Percentiles rank a stretch among this genome's conserved stretches.
phyloP scores from a whole-genome alignment of 2,113 vertebrate genomes.

The Silurus meridionalis region DNA sequence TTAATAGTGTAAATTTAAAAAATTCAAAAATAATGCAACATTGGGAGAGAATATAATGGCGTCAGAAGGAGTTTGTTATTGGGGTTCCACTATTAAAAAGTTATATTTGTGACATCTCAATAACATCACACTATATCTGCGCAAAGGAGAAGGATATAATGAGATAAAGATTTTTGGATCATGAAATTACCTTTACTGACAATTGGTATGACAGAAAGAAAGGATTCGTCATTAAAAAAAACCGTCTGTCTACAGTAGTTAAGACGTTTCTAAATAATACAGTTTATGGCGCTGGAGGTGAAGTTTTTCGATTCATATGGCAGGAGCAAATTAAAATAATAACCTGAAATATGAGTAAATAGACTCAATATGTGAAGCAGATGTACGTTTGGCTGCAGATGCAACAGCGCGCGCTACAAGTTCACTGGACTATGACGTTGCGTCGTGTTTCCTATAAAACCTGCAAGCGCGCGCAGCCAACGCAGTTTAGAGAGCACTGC shows the following conservation, averaged over 20 bases:
- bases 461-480: constrained; percentile 38
- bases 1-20: background rate
- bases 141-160: background rate
- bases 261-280: background rate
- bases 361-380: background rate
- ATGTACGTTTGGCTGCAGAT: background rate
- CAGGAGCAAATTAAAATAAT: background rate
- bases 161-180: background rate
- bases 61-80: background rate
- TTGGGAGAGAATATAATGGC: background rate
- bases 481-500: background rate
- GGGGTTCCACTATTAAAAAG: background rate
- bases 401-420: background rate
- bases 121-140: background rate
- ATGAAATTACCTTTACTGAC: background rate
- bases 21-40: background rate
- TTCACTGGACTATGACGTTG: constrained; percentile 67
- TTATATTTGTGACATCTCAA: no score
- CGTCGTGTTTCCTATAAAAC: constrained; percentile 71
- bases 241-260: background rate
- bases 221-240: no score
- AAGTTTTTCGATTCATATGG: background rate
- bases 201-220: background rate
- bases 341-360: background rate
- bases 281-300: background rate